Conservation (phyloP, 92 coral and sea anemone species). For the Ricordea florida region DNA sequence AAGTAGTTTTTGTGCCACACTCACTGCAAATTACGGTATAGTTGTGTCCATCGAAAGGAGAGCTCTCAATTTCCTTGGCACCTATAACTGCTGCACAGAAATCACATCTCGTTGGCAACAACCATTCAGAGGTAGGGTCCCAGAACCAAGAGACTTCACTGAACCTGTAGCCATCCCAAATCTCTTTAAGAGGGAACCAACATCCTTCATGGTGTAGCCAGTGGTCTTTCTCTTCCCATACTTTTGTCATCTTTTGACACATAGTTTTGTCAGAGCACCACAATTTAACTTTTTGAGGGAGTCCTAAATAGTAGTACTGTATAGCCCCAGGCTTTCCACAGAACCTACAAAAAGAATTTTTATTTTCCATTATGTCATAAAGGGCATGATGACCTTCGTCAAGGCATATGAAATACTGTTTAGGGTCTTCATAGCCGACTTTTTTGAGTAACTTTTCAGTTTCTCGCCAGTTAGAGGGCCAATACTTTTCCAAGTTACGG, state of each 20-base stretch:
- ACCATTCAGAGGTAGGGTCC: conserved; percentile 42
- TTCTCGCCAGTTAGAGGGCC: conserved; percentile 62
- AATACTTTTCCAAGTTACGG: conserved; percentile 31
- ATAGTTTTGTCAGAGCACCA: conserved; percentile 46
- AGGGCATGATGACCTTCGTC: conserved; percentile 38
- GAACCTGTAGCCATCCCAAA: conserved; percentile 19
- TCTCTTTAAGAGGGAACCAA: not conserved
- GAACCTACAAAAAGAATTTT: conserved; percentile 44
- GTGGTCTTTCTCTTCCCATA: conserved; percentile 71
- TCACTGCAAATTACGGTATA: conserved; percentile 9
- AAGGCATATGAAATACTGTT: conserved; percentile 63
- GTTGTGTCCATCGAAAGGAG: not conserved
- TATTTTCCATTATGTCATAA: conserved; percentile 59
- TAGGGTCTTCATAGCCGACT: conserved; percentile 58
- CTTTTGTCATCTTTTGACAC: conserved; percentile 67
- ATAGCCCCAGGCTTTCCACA: conserved; percentile 64
- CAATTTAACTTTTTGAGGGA: conserved; percentile 60
- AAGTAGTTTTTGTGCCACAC: conserved; percentile 1
- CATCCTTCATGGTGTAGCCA: conserved; percentile 47
- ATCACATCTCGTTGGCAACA: conserved; percentile 28
- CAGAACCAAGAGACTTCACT: conserved; percentile 43
- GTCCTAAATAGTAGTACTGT: conserved; percentile 68
- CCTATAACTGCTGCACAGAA: conserved; percentile 15
- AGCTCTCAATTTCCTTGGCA: conserved; percentile 22
- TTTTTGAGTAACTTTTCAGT: conserved; percentile 53